Evolutionary conservation across 2,113 vertebrate species (phyloP).

Genomic region (Corythoichthys intestinalis): DNA sequence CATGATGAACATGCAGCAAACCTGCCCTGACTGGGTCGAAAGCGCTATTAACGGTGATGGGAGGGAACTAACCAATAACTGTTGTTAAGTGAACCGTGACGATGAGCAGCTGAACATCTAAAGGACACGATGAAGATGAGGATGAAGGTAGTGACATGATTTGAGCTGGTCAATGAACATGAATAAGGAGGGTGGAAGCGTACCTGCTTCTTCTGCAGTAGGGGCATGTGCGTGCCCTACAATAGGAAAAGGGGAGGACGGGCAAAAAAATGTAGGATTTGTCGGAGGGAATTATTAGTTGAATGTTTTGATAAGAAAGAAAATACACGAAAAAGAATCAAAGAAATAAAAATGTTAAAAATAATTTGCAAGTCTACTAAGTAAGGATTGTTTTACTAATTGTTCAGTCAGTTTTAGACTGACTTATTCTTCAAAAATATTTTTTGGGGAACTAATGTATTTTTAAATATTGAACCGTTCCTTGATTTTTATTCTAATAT

Average conservation of each 20-base stretch:
- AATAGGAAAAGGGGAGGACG: constrained; percentile 17
- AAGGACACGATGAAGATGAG: constrained; percentile 39
- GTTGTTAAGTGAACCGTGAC: constrained; percentile 10
- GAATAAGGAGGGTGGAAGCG: constrained; percentile 22
- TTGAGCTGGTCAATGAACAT: constrained; percentile 12
- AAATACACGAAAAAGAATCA: neutral
- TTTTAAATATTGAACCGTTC: no score
- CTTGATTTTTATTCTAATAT: no score
- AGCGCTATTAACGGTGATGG: neutral
- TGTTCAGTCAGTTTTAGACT: no score
- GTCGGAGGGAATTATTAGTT: neutral
- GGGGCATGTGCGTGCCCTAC: constrained; percentile 72
- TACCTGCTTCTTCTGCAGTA: constrained; percentile 79
- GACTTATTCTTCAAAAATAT: no score
- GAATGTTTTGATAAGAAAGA: neutral
- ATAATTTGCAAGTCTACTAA: no score
- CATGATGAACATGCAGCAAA: constrained; percentile 30
- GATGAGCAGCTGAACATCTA: constrained; percentile 16
- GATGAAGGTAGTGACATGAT: constrained; percentile 17
- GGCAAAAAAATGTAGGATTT: neutral
- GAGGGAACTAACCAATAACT: constrained; percentile 10
- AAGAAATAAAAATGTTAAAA: neutral
- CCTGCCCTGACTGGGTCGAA: neutral
- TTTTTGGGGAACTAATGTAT: no score
- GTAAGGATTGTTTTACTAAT: no score